These are phyloP conservation scores for Crotalus tigris DNA, from an alignment of 2,113 vertebrate genomes.

Conservation along the genomic window DNA sequence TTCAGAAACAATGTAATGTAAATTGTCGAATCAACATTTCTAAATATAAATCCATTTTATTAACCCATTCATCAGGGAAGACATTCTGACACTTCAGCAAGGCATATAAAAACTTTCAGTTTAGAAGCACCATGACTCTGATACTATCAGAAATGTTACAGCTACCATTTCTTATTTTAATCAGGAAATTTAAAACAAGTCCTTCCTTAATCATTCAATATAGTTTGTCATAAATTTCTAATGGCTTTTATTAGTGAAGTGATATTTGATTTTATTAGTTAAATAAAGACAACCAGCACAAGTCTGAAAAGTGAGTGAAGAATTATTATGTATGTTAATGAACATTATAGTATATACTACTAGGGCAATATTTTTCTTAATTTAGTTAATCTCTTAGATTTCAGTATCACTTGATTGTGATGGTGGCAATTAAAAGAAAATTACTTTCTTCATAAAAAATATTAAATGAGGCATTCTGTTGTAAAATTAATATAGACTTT, in stretches of 20 bases:
- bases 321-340: neutral
- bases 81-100: conserved; percentile 8
- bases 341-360: neutral
- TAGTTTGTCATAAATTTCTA: conserved; percentile 49
- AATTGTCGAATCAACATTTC: neutral
- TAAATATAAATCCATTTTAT: conserved; percentile 42
- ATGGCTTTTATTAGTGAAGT: conserved; percentile 30
- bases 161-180: conserved; percentile 42
- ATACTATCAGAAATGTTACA: neutral
- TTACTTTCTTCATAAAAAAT: neutral
- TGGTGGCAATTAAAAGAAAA: neutral
- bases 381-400: neutral
- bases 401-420: neutral
- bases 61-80: conserved; percentile 18
- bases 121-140: conserved; percentile 3
- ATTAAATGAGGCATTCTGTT: neutral
- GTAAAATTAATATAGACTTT: neutral
- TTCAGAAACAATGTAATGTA: neutral
- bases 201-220: conserved; percentile 69
- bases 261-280: neutral
- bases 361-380: neutral
- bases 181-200: conserved; percentile 49
- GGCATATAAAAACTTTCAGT: conserved; percentile 40
- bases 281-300: conserved; percentile 14
- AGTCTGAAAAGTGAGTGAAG: accelerated